Evolutionary conservation across 2,888 invertebrate species (phyloP), one percentile per base, ranked within the genome.

Genomic region (Tenthredo scrophulariae): DNA sequence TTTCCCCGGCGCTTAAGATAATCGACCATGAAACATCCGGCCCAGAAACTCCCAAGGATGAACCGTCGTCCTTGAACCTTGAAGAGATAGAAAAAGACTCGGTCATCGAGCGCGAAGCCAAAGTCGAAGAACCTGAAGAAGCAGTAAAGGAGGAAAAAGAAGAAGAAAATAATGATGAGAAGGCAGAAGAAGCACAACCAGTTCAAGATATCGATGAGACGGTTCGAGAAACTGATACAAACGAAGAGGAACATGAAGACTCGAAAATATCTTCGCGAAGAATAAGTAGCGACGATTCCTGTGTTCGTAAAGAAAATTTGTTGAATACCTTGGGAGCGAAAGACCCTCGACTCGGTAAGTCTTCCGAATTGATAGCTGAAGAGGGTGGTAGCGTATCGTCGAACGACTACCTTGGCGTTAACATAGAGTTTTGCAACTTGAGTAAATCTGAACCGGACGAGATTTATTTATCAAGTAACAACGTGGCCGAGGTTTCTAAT

Each of bases 81-180:
- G 77, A 37, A 43, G 85, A 85, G 58, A 82, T 62, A 13, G 77
- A 83, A 65, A 70, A 84, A 18, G 85, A 85, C 33, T 43, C 43
- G 18, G 15, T 37, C 22, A 22, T 70, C 67, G 67, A 62, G 58
- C 9, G 75, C 10, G 9, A 37, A 1, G 4, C 88, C 37, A 88
- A 88, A 18, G n/a, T 85, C 2, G 87, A 87, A 40, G 86, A 88
- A 37, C 87, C 85, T 29, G 77, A 72, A 40, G 77, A 84, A 58
- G 29, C 22, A n/a, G 80, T 74, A 29, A 77, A 84, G 6, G 77
- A 83, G 4, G 77, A 84, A 65, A 29, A 84, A 62, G 46, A 75
- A n/a, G 62, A 74, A 54, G 62, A 54, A 6, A n/a, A 85, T 15
- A 10, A 37, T 0, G 83, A 83, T n/a, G 75, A 46, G 46, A 4